A percentile compares a stretch with the other conserved stretches of the same genome.
These are phyloP conservation scores for Nineta flava DNA, from an alignment of 2,888 invertebrate species.

Conservation along the genomic window DNA sequence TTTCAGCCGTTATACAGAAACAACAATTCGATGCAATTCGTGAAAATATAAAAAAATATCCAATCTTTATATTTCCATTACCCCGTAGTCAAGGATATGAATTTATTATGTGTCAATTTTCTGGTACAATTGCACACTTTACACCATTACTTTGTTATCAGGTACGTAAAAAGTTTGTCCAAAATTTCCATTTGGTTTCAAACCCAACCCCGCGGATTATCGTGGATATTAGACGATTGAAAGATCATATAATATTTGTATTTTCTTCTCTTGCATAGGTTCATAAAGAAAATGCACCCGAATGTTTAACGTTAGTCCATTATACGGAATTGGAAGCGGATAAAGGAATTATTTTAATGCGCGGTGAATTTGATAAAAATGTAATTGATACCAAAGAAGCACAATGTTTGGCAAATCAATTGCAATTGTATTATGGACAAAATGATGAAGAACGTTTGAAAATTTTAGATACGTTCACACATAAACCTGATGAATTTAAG, in stretches of 20 bases:
- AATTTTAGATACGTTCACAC: constrained; percentile 52
- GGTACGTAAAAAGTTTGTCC: constrained; percentile 27
- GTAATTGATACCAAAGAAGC: constrained; percentile 62
- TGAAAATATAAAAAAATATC: constrained; percentile 38
- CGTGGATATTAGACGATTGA: no score
- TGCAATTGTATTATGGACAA: constrained; percentile 68
- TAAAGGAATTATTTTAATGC: constrained; percentile 67
- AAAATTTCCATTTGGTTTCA: neutral
- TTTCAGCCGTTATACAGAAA: constrained; percentile 54
- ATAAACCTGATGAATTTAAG: constrained; percentile 56
- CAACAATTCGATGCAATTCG: constrained; percentile 41
- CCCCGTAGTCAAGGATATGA: constrained; percentile 74
- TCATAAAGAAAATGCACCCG: constrained; percentile 78
- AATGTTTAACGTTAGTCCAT: constrained; percentile 65
- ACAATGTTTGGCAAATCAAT: constrained; percentile 69
- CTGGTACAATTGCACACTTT: constrained; percentile 59
- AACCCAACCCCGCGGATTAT: no score
- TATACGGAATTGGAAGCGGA: constrained; percentile 54
- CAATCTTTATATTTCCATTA: constrained; percentile 63
- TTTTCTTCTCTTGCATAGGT: constrained; percentile 29
- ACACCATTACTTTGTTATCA: constrained; percentile 75
- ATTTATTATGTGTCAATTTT: constrained; percentile 65
- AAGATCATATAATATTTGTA: no score
- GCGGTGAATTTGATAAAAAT: constrained; percentile 72
- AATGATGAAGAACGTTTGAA: constrained; percentile 41